Evolutionary conservation across 2,113 vertebrate species (phyloP), one percentile per base, ranked within the genome.

Genomic region (Saguinus midas): DNA sequence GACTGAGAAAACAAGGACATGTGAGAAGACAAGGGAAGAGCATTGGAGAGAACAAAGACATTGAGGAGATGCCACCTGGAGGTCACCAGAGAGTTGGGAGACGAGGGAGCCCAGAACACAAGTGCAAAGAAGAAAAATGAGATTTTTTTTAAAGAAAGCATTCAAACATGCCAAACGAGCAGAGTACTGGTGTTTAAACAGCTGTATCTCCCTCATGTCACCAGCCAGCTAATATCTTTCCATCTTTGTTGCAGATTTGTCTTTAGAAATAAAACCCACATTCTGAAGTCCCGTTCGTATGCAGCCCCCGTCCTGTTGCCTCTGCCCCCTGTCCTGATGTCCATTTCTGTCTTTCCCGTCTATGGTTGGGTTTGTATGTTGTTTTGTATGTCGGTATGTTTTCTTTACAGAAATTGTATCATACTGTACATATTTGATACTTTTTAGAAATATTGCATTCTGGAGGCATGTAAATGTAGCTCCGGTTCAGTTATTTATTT

Each of bases 221-320:
- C 14, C 57, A 25, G 8, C 14, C 27, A 23, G 2, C 20, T 58
- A 0, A 3, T 50, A 9, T 25, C 29, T 94, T 66, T 35, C 8
- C 12, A 3, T 64, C 11, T 57, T 64, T 64, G 17, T 40, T 32
- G 13, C 55, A 50, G 55, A 45, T 83, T 50, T 75, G n/a, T 75
- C 52, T 27, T 55, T 45, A 89, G 73, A n/a, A 66, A 73, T 61
- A 75, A 64, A 90, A 48, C 6, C 14, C 35, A 37, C 23, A 9
- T 84, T 52, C 72, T 32, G 7, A 45, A 50, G 72, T 72, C 79
- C 25, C 8, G 11, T 90, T 70, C n/a, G 11, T 20, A 3, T 57
- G 27, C 3, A 9, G 3, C 23, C 13, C 35, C 23, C 11, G 1
- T 14, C 61, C 43, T 17, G 0, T n/a, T 40, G 9, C 27, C 6